Base-by-base conservation (phyloP, 2,113 vertebrate species). In the Stercorarius parasiticus region DNA sequence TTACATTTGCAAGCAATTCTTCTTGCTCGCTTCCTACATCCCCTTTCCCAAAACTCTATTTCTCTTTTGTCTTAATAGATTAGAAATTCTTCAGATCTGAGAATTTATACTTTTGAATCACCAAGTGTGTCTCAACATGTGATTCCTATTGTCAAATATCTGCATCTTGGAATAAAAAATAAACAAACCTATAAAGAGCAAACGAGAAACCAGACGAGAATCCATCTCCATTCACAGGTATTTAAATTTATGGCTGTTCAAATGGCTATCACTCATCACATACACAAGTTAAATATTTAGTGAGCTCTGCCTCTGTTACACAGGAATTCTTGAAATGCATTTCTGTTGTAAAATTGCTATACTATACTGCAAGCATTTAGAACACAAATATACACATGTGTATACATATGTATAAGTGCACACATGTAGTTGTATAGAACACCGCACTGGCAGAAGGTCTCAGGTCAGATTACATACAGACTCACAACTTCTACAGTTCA, bases 221-320 rank as follows among this genome's bases (percentile, higher is more conserved):
- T 59, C 29, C 40, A 84, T 12, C 15, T 72, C 66, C 38, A 16
- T 71, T 81, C 53, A 36, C 8, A 9, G 40, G 61, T 66, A 65
- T 73, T 93, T 50, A 87, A 91, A 95, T 79, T 81, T 77, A 85
- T 66, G 21, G 27, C 26, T 87, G 15, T 91, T 23, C 25, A 93
- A 91, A 90, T 74, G 70, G 38, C n/a, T 88, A 32, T 64, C 34
- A 72, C 89, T 94, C 79, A 69, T 80, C 70, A 84, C 43, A 85
- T 59, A 61, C 7, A 64, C 43, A 96, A 90, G 52, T 73, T 88
- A 90, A 96, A 80, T 89, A 94, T 90, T 93, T 83, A 93, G 59
- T 76, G 62, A 89, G 62, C 58, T 96, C 88, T 91, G 29, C 42
- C 45, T 92, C 45, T 49, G 43, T 78, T 96, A 73, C n/a, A 67